Evolutionary conservation across 2,888 invertebrate species (phyloP).

Genomic region (Azorinus chamasolen): DNA sequence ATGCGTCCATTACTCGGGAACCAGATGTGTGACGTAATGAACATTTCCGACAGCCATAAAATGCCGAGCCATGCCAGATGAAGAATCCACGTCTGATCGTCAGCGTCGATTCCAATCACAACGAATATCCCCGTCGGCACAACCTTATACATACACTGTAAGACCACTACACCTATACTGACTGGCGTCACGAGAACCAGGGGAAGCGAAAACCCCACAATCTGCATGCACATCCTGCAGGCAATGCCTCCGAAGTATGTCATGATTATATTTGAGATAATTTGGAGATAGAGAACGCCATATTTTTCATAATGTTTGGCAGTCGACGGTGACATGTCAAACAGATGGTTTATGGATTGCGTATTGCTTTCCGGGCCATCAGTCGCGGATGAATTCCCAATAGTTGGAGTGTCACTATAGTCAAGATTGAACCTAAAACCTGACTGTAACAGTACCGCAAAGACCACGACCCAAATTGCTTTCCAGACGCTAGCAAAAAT

Average conservation of each 20-base stretch:
- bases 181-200: conserved; percentile 86
- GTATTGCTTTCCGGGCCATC: too few relatives aligned
- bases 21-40: conserved; percentile 82
- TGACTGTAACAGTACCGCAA: conserved; percentile 70
- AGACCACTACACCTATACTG: conserved; percentile 73
- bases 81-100: conserved; percentile 64
- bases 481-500: conserved; percentile 77
- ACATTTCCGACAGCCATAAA: conserved; percentile 81
- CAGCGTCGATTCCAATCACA: conserved; percentile 71
- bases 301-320: conserved; percentile 66
- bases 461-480: conserved; percentile 67
- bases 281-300: conserved; percentile 68
- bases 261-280: conserved; percentile 78
- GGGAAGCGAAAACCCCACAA: conserved; percentile 86
- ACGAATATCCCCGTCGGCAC: conserved; percentile 67
- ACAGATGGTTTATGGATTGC: not conserved
- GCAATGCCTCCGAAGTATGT: conserved; percentile 87
- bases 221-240: conserved; percentile 87
- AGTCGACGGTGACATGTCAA: conserved; percentile 17
- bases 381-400: too few relatives aligned
- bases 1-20: conserved; percentile 78
- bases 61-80: conserved; percentile 71
- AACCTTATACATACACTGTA: conserved; percentile 68
- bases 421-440: conserved; percentile 70
- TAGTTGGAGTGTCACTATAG: conserved; percentile 40